Evolutionary conservation across 2,888 invertebrate species (phyloP).

Genomic region (Caenorhabditis doughertyi): DNA sequence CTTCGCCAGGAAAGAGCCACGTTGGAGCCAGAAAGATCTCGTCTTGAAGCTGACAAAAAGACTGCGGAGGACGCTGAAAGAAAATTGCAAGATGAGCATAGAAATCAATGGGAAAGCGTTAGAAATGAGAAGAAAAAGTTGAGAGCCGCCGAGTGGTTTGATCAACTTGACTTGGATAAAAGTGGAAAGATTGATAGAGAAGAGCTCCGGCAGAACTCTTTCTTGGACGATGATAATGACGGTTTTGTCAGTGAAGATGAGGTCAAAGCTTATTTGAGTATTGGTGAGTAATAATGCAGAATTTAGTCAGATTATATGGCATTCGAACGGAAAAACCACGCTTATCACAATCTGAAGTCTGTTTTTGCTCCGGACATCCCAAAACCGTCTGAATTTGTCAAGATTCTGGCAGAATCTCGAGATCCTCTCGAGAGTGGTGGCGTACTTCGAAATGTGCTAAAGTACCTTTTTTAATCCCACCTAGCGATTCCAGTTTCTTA

Average conservation of each 20-base stretch:
- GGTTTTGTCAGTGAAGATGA: slow-evolving; percentile 93
- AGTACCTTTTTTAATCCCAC: too few species aligned
- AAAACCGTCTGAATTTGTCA: too few species aligned
- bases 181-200: slow-evolving; percentile 87
- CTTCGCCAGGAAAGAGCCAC: slow-evolving; percentile 87
- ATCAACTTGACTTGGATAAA: slow-evolving; percentile 89
- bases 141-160: slow-evolving; percentile 86
- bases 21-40: slow-evolving; percentile 87
- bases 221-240: slow-evolving; percentile 93
- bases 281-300: slow-evolving; percentile 33
- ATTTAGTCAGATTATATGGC: too few species aligned
- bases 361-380: too few species aligned
- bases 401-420: too few species aligned
- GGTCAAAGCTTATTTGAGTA: slow-evolving; percentile 85
- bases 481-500: too few species aligned
- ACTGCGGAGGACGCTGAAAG: slow-evolving; percentile 89
- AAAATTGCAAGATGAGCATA: slow-evolving; percentile 86
- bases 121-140: slow-evolving; percentile 83
- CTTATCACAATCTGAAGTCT: too few species aligned
- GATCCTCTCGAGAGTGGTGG: too few species aligned
- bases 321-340: too few species aligned
- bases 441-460: too few species aligned
- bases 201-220: slow-evolving; percentile 86
- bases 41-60: slow-evolving; percentile 81
- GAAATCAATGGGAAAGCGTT: slow-evolving; percentile 86